Base-by-base conservation (phyloP, 1,140 invertebrate genomes). In the Drosophila burlai region DNA sequence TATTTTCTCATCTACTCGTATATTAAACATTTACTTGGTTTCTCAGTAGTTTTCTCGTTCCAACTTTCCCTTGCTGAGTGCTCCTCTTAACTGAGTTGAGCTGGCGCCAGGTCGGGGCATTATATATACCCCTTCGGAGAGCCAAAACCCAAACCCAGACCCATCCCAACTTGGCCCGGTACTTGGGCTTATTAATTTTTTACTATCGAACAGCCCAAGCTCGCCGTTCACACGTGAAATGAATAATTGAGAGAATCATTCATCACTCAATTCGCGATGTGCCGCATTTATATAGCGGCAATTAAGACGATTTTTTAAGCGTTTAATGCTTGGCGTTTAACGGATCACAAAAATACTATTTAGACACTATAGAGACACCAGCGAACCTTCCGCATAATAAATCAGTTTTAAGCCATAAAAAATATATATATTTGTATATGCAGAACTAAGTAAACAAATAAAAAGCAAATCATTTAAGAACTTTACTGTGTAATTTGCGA, bases 151-250 rank as follows among this genome's bases (percentile, higher is more conserved):
- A 29, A 49, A 13, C 13, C 46, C 16, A 31, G 3, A 7, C 49
- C 29, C 10, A 24, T 13, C 47, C 31, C 8, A 34, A 29, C 26
- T 50, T 65, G 62, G 11, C 29, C 11, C 9, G n/a, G 40, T 18
- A 43, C 57, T 55, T 24, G 49, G 26, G 21, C 15, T 1, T 40
- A 45, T 76, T 21, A 76, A 76, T 66, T 66, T 66, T 76, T 76
- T 21, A 66, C 18, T n/a, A 24, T 18, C 31, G 61, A 57, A 63
- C 52, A 26, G 36, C 47, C 74, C 47, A 38, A 76, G 54, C 46
- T 55, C 72, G 46, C 40, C 26, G 62, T 76, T 76, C 74, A 76
- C 74, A 76, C 61, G 72, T 76, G 72, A 76, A 34, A 26, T 76
- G 74, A 76, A 76, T 76, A 76, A 76, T 76, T 76, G 36, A 76